Percentiles rank a stretch among this genome's conserved stretches.
Conservation (phyloP, 92 coral and sea anemone species). For the Palythoa grandiflora region DNA sequence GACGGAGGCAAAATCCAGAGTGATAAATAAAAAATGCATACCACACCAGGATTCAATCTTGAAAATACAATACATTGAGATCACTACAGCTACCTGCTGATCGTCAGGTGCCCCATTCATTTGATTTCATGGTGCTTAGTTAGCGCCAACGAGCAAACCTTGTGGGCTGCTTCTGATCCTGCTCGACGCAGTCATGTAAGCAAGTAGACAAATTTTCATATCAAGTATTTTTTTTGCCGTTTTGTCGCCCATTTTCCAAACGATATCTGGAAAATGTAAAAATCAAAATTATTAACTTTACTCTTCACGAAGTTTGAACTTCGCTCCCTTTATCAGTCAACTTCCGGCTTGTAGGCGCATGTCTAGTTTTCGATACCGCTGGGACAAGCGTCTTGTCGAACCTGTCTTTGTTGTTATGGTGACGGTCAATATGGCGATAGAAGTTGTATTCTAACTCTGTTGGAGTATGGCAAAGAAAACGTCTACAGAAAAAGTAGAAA, state of each 20-base stretch:
- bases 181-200: no score
- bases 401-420: conserved; percentile 19
- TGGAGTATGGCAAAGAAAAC: conserved; percentile 81
- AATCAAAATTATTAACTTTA: neutral
- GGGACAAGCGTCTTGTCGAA: neutral
- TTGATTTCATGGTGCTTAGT: neutral
- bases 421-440: conserved; percentile 32
- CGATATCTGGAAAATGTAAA: neutral
- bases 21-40: conserved; percentile 29
- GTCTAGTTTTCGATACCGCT: neutral
- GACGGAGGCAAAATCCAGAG: conserved; percentile 17
- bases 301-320: neutral
- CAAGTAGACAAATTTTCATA: neutral
- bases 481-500: conserved; percentile 69
- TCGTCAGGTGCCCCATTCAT: conserved; percentile 28
- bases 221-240: neutral
- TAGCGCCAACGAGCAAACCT: neutral
- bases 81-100: conserved; percentile 40
- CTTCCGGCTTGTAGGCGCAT: conserved; percentile 27
- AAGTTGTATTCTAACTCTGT: neutral
- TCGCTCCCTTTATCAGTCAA: neutral
- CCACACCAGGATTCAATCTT: conserved; percentile 10
- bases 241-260: neutral
- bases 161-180: neutral
- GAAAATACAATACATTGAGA: conserved; percentile 15